A percentile compares a stretch with the other conserved stretches of the same genome.
Evolutionary conservation across 2,888 invertebrate species (phyloP).

Genomic region (Drosophila mimica): DNA sequence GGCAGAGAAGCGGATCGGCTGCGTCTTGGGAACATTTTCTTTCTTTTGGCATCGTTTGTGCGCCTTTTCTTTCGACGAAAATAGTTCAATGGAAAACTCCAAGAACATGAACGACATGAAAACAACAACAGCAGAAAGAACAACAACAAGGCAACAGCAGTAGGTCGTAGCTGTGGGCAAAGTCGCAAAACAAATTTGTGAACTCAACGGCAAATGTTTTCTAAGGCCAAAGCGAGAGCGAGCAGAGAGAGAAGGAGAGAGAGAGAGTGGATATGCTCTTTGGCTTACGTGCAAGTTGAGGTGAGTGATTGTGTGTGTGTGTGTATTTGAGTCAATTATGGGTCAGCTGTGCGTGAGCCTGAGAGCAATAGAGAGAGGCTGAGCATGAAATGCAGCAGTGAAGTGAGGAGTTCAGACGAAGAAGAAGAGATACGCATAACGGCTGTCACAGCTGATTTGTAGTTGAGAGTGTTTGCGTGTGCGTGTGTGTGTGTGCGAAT

Average conservation of each 20-base stretch:
- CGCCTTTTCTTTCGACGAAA: conserved; percentile 63
- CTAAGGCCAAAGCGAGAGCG: conserved; percentile 35
- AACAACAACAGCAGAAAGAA: conserved; percentile 19
- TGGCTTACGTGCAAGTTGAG: conserved; percentile 59
- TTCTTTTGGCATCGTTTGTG: conserved; percentile 11
- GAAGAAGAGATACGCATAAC: conserved; percentile 28
- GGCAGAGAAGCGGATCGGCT: conserved; percentile 52
- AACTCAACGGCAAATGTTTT: conserved; percentile 49
- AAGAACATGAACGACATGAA: conserved; percentile 28
- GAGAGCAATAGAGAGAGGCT: conserved; percentile 31
- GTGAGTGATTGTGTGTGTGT: conserved; percentile 22
- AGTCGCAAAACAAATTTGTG: conserved; percentile 50
- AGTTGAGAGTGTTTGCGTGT: conserved; percentile 7
- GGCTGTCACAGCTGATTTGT: conserved; percentile 49
- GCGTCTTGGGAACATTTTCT: conserved; percentile 63
- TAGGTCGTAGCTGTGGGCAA: conserved; percentile 40
- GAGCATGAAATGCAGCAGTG: conserved; percentile 14
- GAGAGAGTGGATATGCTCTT: conserved; percentile 18
- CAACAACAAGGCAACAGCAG: conserved; percentile 47
- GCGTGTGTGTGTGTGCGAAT: background rate
- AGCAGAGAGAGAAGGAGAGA: conserved; percentile 1
- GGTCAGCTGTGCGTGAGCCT: conserved; percentile 75
- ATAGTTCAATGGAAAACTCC: conserved; percentile 78
- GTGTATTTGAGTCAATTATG: conserved; percentile 66
- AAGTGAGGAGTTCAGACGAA: conserved; percentile 10